These are phyloP conservation scores for Rhinoraja longicauda DNA, from an alignment of 2,797 vertebrate species.

Conservation along the genomic window DNA sequence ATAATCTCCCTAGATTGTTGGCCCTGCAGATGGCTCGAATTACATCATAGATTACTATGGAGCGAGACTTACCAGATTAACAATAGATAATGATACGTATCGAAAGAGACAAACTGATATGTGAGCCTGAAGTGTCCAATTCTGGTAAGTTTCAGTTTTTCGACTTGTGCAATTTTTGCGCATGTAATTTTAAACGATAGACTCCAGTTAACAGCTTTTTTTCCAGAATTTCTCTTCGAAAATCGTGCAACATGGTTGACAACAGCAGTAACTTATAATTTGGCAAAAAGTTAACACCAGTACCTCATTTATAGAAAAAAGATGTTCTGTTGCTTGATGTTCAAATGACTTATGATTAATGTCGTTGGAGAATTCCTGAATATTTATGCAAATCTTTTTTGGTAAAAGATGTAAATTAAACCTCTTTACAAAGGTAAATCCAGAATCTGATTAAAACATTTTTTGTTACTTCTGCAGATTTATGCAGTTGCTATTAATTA, in stretches of 20 bases:
- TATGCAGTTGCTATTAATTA: no score
- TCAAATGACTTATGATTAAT: background rate
- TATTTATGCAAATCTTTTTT: background rate
- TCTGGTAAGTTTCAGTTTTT: background rate
- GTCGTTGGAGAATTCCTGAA: background rate
- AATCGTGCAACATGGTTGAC: background rate
- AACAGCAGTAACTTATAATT: background rate
- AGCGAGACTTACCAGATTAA: constrained; percentile 77
- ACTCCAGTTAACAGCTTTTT: background rate
- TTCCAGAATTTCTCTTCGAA: background rate
- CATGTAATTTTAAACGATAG: background rate
- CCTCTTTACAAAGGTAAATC: background rate
- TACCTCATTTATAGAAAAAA: background rate
- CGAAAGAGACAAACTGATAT: constrained; percentile 83
- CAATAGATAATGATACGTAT: constrained; percentile 85
- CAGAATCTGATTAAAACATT: background rate
- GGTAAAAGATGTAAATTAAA: background rate
- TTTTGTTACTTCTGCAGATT: no score
- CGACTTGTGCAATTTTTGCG: background rate
- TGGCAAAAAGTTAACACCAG: background rate
- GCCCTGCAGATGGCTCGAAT: constrained; percentile 87
- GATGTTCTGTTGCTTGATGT: background rate
- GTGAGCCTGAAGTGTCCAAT: constrained; percentile 47
- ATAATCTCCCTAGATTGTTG: constrained; percentile 73
- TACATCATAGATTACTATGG: constrained; percentile 98